phyloP scores from a whole-genome alignment of 1,140 invertebrate genomes.

The Tetraneura akinire region DNA sequence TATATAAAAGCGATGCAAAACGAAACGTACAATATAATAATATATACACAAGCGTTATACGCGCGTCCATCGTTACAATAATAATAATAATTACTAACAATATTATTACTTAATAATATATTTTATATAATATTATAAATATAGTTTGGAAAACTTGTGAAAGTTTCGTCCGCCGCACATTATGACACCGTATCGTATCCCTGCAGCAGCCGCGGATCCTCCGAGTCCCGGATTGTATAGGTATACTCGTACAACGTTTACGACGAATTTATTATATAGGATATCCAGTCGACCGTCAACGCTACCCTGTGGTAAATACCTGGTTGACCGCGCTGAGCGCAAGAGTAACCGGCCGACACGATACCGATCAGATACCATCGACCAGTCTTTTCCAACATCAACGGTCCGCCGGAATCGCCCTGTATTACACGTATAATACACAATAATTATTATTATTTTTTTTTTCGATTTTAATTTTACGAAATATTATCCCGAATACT shows the following conservation, averaged over 20 bases:
- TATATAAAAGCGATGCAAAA: background rate
- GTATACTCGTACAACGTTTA: background rate
- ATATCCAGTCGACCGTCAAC: slow-evolving; percentile 91
- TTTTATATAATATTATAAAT: no score
- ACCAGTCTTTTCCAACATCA: slow-evolving; percentile 83
- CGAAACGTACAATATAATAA: background rate
- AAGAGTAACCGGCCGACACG: slow-evolving; percentile 90
- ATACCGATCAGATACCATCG: slow-evolving; percentile 88
- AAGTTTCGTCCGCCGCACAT: background rate
- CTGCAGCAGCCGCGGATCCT: no score
- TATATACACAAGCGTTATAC: no score
- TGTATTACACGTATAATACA: no score
- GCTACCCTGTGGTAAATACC: slow-evolving; percentile 93
- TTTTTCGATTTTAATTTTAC: no score
- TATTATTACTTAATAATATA: no score
- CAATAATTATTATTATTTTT: no score
- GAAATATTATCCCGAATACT: no score
- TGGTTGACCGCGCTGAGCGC: slow-evolving; percentile 85
- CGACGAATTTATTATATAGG: slow-evolving; percentile 57
- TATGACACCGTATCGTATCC: no score
- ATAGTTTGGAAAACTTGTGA: slow-evolving; percentile 6
- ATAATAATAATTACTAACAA: no score
- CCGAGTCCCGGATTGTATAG: background rate
- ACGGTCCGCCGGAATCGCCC: slow-evolving; percentile 85
- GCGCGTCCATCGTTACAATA: no score